phyloP scores from a whole-genome alignment of 2,888 invertebrate species.

The Scaptomyza parva region DNA sequence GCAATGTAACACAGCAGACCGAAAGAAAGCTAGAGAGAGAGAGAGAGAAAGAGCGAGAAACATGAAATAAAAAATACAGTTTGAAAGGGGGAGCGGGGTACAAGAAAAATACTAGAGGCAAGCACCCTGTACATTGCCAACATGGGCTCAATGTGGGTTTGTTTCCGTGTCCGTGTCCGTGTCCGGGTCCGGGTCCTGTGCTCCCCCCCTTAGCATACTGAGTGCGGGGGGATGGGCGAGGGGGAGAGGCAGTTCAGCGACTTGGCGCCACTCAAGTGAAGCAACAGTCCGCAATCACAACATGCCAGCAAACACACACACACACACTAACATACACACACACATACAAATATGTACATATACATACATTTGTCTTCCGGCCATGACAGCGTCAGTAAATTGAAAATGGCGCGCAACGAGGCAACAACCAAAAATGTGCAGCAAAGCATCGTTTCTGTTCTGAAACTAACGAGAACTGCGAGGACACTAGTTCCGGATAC shows the following conservation, averaged over 20 bases:
- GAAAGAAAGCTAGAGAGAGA: slow-evolving; percentile 1
- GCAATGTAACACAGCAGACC: slow-evolving; percentile 28
- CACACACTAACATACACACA: slow-evolving; percentile 22
- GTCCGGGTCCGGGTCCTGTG: slow-evolving; percentile 14
- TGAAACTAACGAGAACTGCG: slow-evolving; percentile 22
- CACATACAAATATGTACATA: slow-evolving; percentile 17
- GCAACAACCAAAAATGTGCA: slow-evolving; percentile 46
- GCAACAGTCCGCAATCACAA: slow-evolving; percentile 75
- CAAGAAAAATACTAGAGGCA: slow-evolving; percentile 44
- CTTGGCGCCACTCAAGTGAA: slow-evolving; percentile 62
- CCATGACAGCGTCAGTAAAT: slow-evolving; percentile 75
- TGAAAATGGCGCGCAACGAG: slow-evolving; percentile 66
- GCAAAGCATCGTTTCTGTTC: slow-evolving; percentile 12
- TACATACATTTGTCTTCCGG: slow-evolving; percentile 69
- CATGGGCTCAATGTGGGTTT: slow-evolving; percentile 9
- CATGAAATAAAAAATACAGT: slow-evolving; percentile 33
- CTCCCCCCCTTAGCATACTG: slow-evolving; percentile 19
- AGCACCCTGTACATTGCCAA: slow-evolving; percentile 56
- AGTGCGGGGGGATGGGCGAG: neutral
- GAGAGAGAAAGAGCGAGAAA: slow-evolving; percentile 4
- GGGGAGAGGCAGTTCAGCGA: slow-evolving; percentile 44
- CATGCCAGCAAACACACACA: slow-evolving; percentile 41
- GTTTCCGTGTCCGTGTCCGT: slow-evolving; percentile 10
- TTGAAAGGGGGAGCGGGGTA: slow-evolving; percentile 23
- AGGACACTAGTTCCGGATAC: slow-evolving; percentile 17